Evolutionary conservation across 64 coral and sea anemone genomes (phyloP).

Genomic region (Montipora sp.): DNA sequence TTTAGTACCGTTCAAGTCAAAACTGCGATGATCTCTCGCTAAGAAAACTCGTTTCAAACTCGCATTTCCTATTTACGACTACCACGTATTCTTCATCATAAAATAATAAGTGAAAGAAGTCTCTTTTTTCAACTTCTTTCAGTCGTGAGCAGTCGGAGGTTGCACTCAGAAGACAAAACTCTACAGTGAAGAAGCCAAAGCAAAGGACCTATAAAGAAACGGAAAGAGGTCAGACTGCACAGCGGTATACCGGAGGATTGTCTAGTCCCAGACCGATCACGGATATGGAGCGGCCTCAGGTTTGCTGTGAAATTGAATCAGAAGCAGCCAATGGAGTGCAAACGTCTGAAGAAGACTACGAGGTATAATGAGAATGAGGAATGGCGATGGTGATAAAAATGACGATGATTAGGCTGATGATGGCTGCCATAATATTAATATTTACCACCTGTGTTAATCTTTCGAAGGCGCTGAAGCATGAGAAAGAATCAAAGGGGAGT

Average conservation of each 20-base stretch:
- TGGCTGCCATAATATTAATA: background rate
- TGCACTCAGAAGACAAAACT: background rate
- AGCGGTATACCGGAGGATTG: background rate
- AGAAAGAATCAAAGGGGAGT: constrained; percentile 9
- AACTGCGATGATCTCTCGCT: no score
- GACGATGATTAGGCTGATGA: background rate
- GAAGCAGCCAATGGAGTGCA: background rate
- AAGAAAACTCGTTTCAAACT: no score
- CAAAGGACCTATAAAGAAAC: background rate
- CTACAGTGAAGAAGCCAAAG: background rate
- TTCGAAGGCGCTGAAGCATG: no score
- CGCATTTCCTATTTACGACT: no score
- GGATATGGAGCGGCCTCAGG: background rate
- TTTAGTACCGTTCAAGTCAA: no score
- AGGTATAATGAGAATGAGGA: background rate
- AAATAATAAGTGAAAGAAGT: no score
- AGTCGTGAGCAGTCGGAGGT: background rate
- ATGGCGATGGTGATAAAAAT: background rate
- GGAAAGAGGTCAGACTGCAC: constrained; percentile 3
- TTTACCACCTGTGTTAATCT: background rate
- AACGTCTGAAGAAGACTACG: background rate
- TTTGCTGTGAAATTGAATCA: background rate
- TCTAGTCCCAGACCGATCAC: background rate
- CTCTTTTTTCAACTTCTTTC: background rate
- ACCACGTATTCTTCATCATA: no score